Evolutionary conservation across 2,888 invertebrate genomes (phyloP), one percentile per base, ranked within the genome.

Genomic region (Clusia tigrina): DNA sequence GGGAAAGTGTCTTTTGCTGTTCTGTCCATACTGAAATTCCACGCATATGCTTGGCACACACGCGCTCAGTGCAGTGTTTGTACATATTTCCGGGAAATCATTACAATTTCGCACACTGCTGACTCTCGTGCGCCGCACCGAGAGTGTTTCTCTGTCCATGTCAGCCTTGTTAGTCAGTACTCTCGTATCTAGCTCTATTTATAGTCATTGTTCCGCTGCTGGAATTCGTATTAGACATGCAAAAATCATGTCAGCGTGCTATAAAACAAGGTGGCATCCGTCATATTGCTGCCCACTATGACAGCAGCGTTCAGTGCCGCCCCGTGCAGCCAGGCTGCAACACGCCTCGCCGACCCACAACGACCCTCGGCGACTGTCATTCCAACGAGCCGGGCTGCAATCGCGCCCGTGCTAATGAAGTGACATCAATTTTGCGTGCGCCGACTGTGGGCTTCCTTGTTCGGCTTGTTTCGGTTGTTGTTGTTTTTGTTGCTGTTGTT

Each of bases 371-470:
- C n/a, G n/a, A n/a, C n/a, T n/a, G n/a, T n/a, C n/a, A n/a, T n/a
- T n/a, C n/a, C n/a, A n/a, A n/a, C n/a, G n/a, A n/a, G n/a, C n/a
- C n/a, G n/a, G 5, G 12, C 32, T 12, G 32, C 32, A 32, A n/a
- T 54, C 32, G 26, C 32, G 38, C 53, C 54, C 60, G 37, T 53
- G 67, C 70, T 74, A 79, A 80, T 78, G 73, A 77, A 72, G 55
- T 81, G 78, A 81, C 81, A 79, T 73, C 71, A 66, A 74, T 77
- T 78, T 79, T 76, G 81, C 79, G 81, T 79, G 79, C 66, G 12
- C 15, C n/a, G 2, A 25, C 26, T 15, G 24, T 61, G 1, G 5
- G 24, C 3, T 2, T 42, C 5, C 15, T 42, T 2, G 2, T 67
- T 66, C 62, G 42, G 60, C 62, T 51, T 58, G 20, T 51, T n/a